These are phyloP conservation scores for Leistus spinibarbis DNA, from an alignment of 2,888 invertebrate species.

Conservation along the genomic window DNA sequence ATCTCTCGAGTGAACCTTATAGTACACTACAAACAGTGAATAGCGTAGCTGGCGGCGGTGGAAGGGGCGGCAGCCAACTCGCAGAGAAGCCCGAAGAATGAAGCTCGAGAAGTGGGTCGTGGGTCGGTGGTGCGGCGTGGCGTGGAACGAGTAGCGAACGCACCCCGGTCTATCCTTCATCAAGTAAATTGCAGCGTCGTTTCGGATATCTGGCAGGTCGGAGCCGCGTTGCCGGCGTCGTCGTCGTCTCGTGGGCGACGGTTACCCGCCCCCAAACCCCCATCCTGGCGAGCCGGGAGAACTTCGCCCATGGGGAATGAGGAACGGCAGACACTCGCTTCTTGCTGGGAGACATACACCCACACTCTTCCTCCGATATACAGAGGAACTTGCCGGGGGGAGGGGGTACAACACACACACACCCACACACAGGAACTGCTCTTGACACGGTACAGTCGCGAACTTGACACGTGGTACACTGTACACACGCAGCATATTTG, in stretches of 20 bases:
- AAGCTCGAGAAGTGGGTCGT: background rate
- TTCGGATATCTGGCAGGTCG: conserved; percentile 56
- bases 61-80: background rate
- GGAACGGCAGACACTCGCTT: background rate
- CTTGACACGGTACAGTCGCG: too few relatives aligned
- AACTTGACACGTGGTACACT: too few relatives aligned
- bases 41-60: background rate
- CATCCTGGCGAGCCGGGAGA: conserved; percentile 41
- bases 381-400: too few relatives aligned
- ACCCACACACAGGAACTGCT: too few relatives aligned
- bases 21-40: background rate
- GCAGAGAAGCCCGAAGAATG: background rate
- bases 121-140: background rate
- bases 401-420: too few relatives aligned
- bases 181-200: conserved; percentile 58
- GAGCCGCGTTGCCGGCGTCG: conserved; percentile 48
- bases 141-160: conserved; percentile 23
- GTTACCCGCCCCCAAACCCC: conserved; percentile 29
- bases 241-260: conserved; percentile 41
- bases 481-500: too few relatives aligned
- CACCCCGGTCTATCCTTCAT: conserved; percentile 54
- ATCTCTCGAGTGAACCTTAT: background rate
- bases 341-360: too few relatives aligned
- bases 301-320: conserved; percentile 38
- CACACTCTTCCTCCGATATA: too few relatives aligned